A percentile compares a stretch with the other conserved stretches of the same genome.
Evolutionary conservation across 2,797 vertebrate species (phyloP).

Genomic region (Coendou prehensilis): DNA sequence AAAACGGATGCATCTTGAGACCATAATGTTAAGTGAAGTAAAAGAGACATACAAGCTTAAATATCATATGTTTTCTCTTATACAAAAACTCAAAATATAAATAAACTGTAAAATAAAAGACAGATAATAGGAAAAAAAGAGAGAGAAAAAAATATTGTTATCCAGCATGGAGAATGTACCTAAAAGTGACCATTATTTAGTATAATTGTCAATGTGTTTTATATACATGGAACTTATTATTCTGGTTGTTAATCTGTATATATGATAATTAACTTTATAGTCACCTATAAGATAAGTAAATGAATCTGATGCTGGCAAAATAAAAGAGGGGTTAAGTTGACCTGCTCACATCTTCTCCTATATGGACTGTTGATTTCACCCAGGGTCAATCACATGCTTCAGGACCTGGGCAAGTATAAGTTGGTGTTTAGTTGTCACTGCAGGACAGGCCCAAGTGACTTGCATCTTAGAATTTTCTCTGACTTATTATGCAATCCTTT

Average conservation of each 20-base stretch:
- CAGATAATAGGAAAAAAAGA: neutral
- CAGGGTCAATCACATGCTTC: neutral
- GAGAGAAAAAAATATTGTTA: neutral
- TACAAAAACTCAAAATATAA: neutral
- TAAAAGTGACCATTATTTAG: neutral
- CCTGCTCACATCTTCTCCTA: neutral
- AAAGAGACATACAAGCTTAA: neutral
- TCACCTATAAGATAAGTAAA: neutral
- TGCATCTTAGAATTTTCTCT: neutral
- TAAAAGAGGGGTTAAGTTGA: neutral
- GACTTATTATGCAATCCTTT: neutral
- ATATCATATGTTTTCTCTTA: neutral
- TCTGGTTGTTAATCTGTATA: neutral
- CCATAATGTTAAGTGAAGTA: neutral
- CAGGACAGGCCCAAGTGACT: neutral
- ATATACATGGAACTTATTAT: neutral
- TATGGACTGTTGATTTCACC: neutral
- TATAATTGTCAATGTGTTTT: neutral
- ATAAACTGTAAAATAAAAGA: neutral
- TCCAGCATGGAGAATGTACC: neutral
- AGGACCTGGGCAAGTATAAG: neutral
- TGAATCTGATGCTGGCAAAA: neutral
- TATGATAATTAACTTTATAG: neutral
- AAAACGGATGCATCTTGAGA: neutral
- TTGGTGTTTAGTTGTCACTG: neutral